Evolutionary conservation across 2,888 invertebrate species (phyloP).

Genomic region (Zygaena filipendulae): DNA sequence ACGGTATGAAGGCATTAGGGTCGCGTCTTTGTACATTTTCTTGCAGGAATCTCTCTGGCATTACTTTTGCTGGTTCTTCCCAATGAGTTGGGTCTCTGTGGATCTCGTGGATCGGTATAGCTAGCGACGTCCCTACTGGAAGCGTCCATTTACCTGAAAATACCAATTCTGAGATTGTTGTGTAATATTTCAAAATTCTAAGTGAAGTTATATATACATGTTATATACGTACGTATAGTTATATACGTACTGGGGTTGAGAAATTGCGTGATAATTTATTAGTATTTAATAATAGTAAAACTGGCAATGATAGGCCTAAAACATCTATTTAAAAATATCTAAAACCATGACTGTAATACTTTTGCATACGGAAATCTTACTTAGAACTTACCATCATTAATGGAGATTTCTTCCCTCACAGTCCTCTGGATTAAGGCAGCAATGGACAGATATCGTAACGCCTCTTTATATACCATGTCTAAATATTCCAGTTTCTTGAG

Average conservation of each 20-base stretch:
- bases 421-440: constrained; percentile 46
- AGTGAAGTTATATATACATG: too few species aligned
- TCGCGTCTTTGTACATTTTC: constrained; percentile 36
- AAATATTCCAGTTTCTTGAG: constrained; percentile 31
- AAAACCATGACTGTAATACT: too few species aligned
- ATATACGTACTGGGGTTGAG: background rate
- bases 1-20: constrained; percentile 44
- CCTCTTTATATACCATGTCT: constrained; percentile 50
- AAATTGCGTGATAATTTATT: too few species aligned
- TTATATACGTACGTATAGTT: background rate
- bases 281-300: too few species aligned
- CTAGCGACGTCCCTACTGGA: constrained; percentile 38
- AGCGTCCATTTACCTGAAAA: constrained; percentile 38
- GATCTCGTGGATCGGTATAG: constrained; percentile 40
- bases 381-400: constrained; percentile 38
- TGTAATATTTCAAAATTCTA: background rate
- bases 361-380: too few species aligned
- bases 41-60: constrained; percentile 42
- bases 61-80: constrained; percentile 37
- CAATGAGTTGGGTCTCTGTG: constrained; percentile 42
- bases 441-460: constrained; percentile 38
- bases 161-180: too few species aligned
- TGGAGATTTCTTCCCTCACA: constrained; percentile 40
- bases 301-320: too few species aligned
- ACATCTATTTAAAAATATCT: too few species aligned